Evolutionary conservation across 1,140 invertebrate genomes (phyloP).

Genomic region (Bombus waltoni): DNA sequence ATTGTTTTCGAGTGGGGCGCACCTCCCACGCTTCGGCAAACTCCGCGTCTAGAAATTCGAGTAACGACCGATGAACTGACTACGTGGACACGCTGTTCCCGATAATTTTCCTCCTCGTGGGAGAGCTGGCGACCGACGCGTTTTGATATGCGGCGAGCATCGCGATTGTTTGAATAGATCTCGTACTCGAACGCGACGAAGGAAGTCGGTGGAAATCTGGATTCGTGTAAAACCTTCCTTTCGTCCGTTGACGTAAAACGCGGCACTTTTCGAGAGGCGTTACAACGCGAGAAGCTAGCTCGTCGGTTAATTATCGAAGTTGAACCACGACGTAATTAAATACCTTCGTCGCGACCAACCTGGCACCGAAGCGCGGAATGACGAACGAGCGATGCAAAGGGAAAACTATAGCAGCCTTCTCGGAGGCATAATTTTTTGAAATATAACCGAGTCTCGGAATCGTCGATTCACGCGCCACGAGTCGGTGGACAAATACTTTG

Average conservation of each 20-base stretch:
- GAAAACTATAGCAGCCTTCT: neutral
- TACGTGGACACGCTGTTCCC: neutral
- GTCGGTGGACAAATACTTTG: too few species aligned
- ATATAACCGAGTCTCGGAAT: too few species aligned
- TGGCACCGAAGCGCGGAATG: neutral
- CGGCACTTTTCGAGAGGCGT: too few species aligned
- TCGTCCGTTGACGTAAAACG: too few species aligned
- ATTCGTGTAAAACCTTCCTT: neutral
- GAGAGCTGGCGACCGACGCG: neutral
- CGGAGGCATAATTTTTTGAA: too few species aligned
- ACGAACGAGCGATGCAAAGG: neutral
- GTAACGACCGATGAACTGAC: neutral
- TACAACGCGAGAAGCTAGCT: neutral
- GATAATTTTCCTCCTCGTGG: neutral
- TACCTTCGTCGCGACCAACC: neutral
- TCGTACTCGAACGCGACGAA: neutral
- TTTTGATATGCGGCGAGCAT: neutral
- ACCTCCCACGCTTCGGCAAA: slow-evolving; percentile 1
- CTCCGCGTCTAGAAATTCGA: slow-evolving; percentile 30
- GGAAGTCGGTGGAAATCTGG: neutral
- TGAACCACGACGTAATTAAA: neutral
- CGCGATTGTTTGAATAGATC: neutral
- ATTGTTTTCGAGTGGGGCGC: slow-evolving; percentile 66
- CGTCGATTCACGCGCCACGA: too few species aligned
- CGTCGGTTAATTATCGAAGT: neutral